Evolutionary conservation across 2,113 vertebrate genomes (phyloP).

Genomic region (Cyprinus carpio): DNA sequence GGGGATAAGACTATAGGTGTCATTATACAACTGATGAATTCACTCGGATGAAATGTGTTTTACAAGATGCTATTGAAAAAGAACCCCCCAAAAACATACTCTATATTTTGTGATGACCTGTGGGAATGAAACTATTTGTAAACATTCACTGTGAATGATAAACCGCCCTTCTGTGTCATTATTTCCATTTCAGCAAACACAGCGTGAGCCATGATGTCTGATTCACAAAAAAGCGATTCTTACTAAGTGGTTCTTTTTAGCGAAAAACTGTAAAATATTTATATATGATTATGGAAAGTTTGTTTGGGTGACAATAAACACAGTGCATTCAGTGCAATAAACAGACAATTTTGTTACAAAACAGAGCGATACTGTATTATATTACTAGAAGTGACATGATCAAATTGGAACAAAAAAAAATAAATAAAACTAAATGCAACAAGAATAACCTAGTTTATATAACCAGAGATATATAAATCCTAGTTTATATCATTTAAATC

Average conservation of each 20-base stretch:
- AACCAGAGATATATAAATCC: background rate
- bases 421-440: too few relatives aligned
- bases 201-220: background rate
- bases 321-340: too few relatives aligned
- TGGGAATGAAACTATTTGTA: background rate
- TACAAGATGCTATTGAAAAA: background rate
- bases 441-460: too few relatives aligned
- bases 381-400: too few relatives aligned
- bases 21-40: background rate
- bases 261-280: too few relatives aligned
- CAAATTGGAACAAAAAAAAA: background rate
- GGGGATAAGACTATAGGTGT: background rate
- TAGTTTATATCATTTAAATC: background rate
- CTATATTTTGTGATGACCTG: background rate
- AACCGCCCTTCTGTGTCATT: background rate
- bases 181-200: constrained; percentile 5
- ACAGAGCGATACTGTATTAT: too few relatives aligned
- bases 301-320: background rate
- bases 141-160: constrained; percentile 9
- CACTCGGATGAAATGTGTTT: background rate
- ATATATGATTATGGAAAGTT: background rate
- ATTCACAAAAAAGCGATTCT: background rate
- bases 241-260: background rate
- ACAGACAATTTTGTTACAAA: too few relatives aligned
- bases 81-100: background rate